These are phyloP conservation scores for Dermatemys mawii DNA, from an alignment of 2,113 vertebrate species.

Conservation along the genomic window DNA sequence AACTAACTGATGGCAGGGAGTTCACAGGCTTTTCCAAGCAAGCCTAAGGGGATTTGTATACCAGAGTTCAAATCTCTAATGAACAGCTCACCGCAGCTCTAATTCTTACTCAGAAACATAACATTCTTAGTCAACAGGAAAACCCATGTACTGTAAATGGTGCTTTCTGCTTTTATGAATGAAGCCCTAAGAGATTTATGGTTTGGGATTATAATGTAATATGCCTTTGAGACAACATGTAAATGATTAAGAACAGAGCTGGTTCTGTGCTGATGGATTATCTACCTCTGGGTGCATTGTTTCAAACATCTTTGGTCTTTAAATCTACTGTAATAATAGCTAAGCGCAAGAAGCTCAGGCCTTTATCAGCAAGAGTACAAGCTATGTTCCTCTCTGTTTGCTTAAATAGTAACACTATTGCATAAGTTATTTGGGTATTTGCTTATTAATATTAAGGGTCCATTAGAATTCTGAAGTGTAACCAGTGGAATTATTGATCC, in stretches of 20 bases:
- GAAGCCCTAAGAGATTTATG: neutral
- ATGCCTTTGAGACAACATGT: slow-evolving; percentile 21
- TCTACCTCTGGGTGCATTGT: neutral
- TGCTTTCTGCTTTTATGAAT: slow-evolving; percentile 24
- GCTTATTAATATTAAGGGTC: slow-evolving; percentile 54
- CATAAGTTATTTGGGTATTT: slow-evolving; percentile 47
- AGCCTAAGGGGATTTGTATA: neutral
- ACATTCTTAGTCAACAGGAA: neutral
- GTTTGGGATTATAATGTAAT: slow-evolving; percentile 27
- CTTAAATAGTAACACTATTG: slow-evolving; percentile 38
- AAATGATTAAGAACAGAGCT: slow-evolving; percentile 32
- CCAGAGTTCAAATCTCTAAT: neutral
- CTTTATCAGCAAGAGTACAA: slow-evolving; percentile 42
- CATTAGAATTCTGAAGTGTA: slow-evolving; percentile 64
- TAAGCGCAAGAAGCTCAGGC: slow-evolving; percentile 17
- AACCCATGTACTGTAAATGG: neutral
- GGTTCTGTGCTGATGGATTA: neutral
- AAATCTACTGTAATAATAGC: slow-evolving; percentile 17
- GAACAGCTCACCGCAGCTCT: neutral
- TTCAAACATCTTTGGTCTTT: slow-evolving; percentile 40
- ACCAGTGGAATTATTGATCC: slow-evolving; percentile 51
- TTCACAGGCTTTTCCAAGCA: neutral
- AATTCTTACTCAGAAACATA: slow-evolving; percentile 23
- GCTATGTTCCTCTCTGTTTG: slow-evolving; percentile 36
- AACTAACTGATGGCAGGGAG: neutral